Percentiles rank a stretch among this genome's conserved stretches.
Conservation (phyloP, 2,113 vertebrate species). For the Egretta garzetta region DNA sequence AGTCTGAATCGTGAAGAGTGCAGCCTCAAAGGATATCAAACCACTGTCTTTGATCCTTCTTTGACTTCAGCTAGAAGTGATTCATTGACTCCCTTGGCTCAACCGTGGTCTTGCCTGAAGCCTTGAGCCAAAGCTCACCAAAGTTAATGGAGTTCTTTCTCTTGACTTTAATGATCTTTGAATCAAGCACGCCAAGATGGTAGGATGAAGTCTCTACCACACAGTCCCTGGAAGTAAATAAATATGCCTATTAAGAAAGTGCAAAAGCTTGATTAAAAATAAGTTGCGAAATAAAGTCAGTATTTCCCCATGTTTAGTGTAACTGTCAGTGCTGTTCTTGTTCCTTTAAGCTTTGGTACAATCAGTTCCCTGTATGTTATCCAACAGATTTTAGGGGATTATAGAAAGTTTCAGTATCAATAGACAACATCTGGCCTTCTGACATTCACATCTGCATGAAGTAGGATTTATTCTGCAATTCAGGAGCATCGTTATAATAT, state of each 20-base stretch:
- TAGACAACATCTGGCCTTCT: constrained; percentile 32
- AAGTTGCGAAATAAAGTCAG: not conserved
- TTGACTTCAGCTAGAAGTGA: not conserved
- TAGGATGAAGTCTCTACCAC: not conserved
- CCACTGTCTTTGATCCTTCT: not conserved
- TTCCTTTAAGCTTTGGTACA: not conserved
- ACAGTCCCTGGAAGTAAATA: not conserved
- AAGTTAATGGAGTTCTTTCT: not conserved
- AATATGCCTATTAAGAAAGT: not conserved
- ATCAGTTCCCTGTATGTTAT: not conserved
- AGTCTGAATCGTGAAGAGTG: not conserved
- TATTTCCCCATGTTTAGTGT: not conserved
- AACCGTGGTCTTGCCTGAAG: not conserved
- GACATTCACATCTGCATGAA: not conserved
- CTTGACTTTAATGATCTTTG: not conserved
- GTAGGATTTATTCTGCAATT: constrained; percentile 7
- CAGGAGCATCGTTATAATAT: not conserved
- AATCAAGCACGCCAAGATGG: not conserved
- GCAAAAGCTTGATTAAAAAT: not conserved
- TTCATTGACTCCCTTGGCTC: not conserved
- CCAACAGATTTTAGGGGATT: constrained; percentile 14
- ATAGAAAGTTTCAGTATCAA: not conserved
- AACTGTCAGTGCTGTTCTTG: not conserved
- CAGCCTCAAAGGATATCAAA: not conserved
- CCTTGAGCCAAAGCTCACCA: not conserved